These are phyloP conservation scores for Onychostruthus taczanowskii DNA, from an alignment of 2,113 vertebrate genomes.

Conservation along the genomic window DNA sequence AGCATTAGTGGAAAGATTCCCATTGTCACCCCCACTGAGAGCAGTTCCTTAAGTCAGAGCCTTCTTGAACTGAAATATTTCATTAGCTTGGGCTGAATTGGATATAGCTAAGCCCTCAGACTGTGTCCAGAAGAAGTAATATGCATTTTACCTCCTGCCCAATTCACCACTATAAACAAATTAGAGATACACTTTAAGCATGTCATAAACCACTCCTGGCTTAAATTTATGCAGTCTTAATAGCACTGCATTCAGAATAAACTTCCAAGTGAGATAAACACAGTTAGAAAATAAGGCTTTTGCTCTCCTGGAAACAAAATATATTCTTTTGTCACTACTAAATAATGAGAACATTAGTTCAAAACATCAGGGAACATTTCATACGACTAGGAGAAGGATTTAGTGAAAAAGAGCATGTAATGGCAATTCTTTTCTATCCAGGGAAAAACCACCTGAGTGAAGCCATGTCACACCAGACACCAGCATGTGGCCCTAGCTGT, in stretches of 20 bases:
- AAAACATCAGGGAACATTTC: constrained; percentile 37
- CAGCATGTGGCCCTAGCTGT: background rate
- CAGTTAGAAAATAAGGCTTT: constrained; percentile 45
- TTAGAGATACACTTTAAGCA: constrained; percentile 1
- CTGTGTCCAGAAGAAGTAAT: background rate
- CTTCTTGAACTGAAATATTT: background rate
- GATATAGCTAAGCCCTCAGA: background rate
- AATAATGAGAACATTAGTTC: constrained; percentile 42
- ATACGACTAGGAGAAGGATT: background rate
- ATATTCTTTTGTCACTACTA: constrained; percentile 41
- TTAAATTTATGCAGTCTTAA: constrained; percentile 40
- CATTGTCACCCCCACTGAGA: background rate
- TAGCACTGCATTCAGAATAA: constrained; percentile 17
- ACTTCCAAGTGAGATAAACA: constrained; percentile 32
- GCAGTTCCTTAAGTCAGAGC: background rate
- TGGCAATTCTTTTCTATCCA: background rate
- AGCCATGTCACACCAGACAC: background rate
- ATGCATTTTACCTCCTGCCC: background rate
- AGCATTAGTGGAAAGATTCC: background rate
- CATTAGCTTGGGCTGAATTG: background rate
- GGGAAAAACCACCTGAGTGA: background rate
- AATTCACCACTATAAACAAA: constrained; percentile 13
- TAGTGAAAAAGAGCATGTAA: background rate
- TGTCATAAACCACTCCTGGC: background rate
- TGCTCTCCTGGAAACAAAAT: constrained; percentile 55